Conservation (phyloP, 1,140 invertebrate genomes). For the Monomorium pharaonis region DNA sequence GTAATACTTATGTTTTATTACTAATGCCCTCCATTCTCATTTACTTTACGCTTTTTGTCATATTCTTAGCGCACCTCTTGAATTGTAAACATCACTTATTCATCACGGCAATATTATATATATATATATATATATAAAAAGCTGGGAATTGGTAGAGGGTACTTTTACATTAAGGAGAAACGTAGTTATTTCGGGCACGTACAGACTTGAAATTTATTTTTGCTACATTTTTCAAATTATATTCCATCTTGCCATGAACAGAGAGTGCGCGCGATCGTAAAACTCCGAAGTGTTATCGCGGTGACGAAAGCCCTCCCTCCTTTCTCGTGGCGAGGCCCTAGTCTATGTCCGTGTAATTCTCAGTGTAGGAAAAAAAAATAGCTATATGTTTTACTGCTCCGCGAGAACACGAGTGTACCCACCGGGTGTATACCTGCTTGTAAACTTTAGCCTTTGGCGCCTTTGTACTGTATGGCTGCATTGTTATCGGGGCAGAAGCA, state of each 20-base stretch:
- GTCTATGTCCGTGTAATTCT: constrained; percentile 24
- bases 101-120: neutral
- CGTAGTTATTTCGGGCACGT: constrained; percentile 24
- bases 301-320: neutral
- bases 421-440: constrained; percentile 33
- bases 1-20: neutral
- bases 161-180: neutral
- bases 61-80: too few relatives aligned
- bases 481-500: neutral
- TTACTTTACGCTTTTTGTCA: neutral
- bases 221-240: constrained; percentile 27
- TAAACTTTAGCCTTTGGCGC: neutral
- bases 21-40: neutral
- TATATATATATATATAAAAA: too few relatives aligned
- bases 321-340: neutral
- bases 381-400: constrained; percentile 15
- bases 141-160: neutral
- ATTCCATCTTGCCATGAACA: constrained; percentile 20
- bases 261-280: constrained; percentile 42
- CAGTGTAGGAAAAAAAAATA: constrained; percentile 19
- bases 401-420: neutral
- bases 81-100: neutral
- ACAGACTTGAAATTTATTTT: constrained; percentile 36
- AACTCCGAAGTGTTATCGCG: constrained; percentile 23
- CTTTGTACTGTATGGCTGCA: neutral